Base-by-base conservation (phyloP, 1,140 invertebrate species). In the Gryllus bimaculatus region DNA sequence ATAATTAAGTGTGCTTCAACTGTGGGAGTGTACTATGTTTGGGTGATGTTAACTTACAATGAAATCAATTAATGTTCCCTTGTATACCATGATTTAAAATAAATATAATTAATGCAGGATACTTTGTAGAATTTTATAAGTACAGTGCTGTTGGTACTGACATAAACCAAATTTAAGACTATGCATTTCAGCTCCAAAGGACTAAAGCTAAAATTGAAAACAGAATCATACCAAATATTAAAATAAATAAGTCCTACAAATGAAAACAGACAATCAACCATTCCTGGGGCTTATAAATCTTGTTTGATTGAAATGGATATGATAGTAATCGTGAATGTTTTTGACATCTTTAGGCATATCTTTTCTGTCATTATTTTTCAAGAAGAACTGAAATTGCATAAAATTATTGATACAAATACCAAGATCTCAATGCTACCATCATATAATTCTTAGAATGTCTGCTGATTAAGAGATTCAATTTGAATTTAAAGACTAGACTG, bases 41-140 rank as follows among this genome's bases (percentile, higher is more conserved):
- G 54, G 54, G 18, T 66, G 54, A 66, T 66, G 54, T 66, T 66
- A 66, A 66, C 10, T 66, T 13, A 66, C 54, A 66, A 66, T 66
- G 54, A 18, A 39, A 39, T 39, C 26, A 39, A 39, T 39, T 39
- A 39, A 66, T 66, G 54, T 66, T 66, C 54, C 54, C 54, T 18
- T 66, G 54, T 66, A 66, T 13, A 66, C 10, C 54, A 66, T 66
- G 10, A 66, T 66, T 66, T 66, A 66, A 39, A 66, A 66, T 66
- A 66, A 66, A 66, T 66, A 66, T 66, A 66, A 13, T 66, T 66
- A 66, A 66, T 13, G 10, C 54, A 66, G 54, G 54, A 66, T 66
- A 66, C 54, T 66, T 66, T 66, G 54, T 66, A 66, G 54, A 66
- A 39, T 66, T 66, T 66, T 66, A 66, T 66, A 66, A 66, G 54